Evolutionary conservation across 2,888 invertebrate species (phyloP).

Genomic region (Netelia virgata): DNA sequence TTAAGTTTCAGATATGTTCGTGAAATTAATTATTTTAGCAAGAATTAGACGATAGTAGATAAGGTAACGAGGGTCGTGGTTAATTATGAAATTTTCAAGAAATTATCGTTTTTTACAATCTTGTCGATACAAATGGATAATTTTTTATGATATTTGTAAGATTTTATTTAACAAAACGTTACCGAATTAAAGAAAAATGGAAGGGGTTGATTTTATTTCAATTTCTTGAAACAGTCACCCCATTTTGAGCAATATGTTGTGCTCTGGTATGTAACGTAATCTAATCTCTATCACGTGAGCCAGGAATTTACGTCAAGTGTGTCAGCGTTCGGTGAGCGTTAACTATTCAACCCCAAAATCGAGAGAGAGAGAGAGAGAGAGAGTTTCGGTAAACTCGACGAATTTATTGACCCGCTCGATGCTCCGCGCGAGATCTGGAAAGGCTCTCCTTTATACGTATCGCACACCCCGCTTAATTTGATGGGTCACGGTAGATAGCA

Average conservation of each 20-base stretch:
- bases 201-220: too few relatives aligned
- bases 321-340: not conserved
- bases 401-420: slow-evolving; percentile 66
- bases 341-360: not conserved
- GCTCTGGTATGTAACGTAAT: slow-evolving; percentile 11
- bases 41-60: too few relatives aligned
- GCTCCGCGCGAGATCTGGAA: slow-evolving; percentile 49
- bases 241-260: not conserved
- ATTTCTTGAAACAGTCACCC: slow-evolving; percentile 13
- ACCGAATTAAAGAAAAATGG: not conserved
- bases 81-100: not conserved
- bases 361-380: not conserved
- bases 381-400: slow-evolving; percentile 64
- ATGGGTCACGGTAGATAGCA: slow-evolving; percentile 65
- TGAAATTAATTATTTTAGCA: too few relatives aligned
- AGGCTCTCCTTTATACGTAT: slow-evolving; percentile 40
- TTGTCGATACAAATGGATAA: slow-evolving; percentile 3
- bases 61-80: too few relatives aligned
- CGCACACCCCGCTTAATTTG: slow-evolving; percentile 62
- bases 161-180: not conserved
- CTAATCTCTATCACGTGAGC: slow-evolving; percentile 34
- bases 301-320: slow-evolving; percentile 35
- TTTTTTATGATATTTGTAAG: not conserved
- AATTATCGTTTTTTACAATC: not conserved
- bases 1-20: too few relatives aligned